These are phyloP conservation scores for Neopipo cinnamomea DNA, from an alignment of 2,113 vertebrate genomes.

Conservation along the genomic window DNA sequence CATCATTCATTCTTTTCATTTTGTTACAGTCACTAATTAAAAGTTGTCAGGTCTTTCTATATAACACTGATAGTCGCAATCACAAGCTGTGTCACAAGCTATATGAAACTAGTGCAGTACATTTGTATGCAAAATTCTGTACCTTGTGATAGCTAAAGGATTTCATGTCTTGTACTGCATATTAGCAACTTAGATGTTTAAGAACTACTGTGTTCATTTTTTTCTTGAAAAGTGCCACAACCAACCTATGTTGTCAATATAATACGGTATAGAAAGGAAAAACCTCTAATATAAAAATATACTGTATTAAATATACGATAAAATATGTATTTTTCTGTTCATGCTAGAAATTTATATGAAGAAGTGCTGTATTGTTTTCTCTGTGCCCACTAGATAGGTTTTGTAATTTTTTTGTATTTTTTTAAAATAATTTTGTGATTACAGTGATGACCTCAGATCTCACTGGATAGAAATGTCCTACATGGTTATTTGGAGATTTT, in stretches of 20 bases:
- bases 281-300: neutral
- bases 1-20: slow-evolving; percentile 2
- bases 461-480: neutral
- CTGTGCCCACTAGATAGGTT: neutral
- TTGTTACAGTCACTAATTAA: slow-evolving; percentile 26
- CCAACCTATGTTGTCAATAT: neutral
- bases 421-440: neutral
- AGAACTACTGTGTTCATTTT: neutral
- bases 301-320: neutral
- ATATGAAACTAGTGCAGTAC: neutral
- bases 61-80: neutral
- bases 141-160: neutral
- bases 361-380: neutral
- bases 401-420: neutral
- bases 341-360: neutral
- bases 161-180: slow-evolving; percentile 3
- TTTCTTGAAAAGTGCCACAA: neutral
- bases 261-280: neutral
- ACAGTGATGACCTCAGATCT: neutral
- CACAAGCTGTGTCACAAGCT: neutral
- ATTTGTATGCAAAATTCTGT: slow-evolving; percentile 18
- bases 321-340: neutral
- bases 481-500: neutral
- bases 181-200: neutral
- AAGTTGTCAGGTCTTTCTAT: slow-evolving; percentile 1